These are phyloP conservation scores for Acleris sparsana DNA, from an alignment of 2,888 invertebrate species.

Conservation along the genomic window DNA sequence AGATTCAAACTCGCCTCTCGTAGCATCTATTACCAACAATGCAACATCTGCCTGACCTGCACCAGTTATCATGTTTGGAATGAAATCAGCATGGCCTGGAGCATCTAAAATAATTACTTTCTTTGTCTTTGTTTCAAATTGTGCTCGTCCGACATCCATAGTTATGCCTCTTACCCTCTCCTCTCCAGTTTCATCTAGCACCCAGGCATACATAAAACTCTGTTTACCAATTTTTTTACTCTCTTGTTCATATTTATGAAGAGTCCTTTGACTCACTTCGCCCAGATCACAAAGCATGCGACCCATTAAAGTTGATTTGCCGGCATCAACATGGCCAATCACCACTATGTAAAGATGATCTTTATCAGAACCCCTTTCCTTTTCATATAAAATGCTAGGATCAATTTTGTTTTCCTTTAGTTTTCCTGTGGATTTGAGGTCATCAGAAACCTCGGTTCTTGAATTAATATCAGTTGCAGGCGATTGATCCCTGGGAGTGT, in stretches of 20 bases:
- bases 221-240: constrained; percentile 98
- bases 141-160: constrained; percentile 98
- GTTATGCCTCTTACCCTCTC: constrained; percentile 98
- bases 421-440: constrained; percentile 71
- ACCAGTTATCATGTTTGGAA: constrained; percentile 99
- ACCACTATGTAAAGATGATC: constrained; percentile 95
- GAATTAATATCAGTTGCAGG: constrained; percentile 86
- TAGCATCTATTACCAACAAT: constrained; percentile 97
- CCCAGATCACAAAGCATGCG: constrained; percentile 94
- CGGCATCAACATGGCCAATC: constrained; percentile 98
- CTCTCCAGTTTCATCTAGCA: constrained; percentile 98
- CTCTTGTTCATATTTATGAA: constrained; percentile 99
- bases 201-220: constrained; percentile 99
- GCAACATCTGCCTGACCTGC: constrained; percentile 99
- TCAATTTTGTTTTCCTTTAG: constrained; percentile 83
- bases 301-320: constrained; percentile 98
- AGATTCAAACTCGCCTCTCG: constrained; percentile 98
- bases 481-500: constrained; percentile 87
- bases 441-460: constrained; percentile 63
- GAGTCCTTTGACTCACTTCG: constrained; percentile 92
- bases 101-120: constrained; percentile 95
- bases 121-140: constrained; percentile 95
- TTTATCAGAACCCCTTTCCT: constrained; percentile 91
- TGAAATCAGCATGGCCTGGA: constrained; percentile 99
- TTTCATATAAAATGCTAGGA: constrained; percentile 85